Evolutionary conservation across 2,113 vertebrate genomes (phyloP).

Genomic region (Athene cunicularia): DNA sequence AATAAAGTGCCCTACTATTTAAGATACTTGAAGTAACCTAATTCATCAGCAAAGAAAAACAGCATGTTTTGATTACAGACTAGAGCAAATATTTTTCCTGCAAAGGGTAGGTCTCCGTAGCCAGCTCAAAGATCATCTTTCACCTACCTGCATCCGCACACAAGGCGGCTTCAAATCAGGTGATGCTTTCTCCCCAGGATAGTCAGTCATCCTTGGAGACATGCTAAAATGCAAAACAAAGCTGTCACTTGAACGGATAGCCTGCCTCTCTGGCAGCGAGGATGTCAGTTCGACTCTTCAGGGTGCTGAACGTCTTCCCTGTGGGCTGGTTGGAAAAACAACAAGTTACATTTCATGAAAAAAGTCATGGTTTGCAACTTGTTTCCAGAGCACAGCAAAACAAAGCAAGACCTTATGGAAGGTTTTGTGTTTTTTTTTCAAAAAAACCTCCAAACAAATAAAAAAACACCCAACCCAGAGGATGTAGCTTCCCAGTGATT

Average conservation of each 20-base stretch:
- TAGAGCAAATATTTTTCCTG: neutral
- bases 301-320: neutral
- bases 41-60: neutral
- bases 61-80: neutral
- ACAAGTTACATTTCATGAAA: neutral
- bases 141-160: neutral
- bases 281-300: neutral
- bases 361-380: neutral
- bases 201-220: neutral
- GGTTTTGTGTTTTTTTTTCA: neutral
- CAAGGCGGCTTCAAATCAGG: neutral
- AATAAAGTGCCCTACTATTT: neutral
- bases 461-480: neutral
- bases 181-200: neutral
- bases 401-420: neutral
- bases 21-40: neutral
- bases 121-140: neutral
- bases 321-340: neutral
- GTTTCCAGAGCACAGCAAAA: neutral
- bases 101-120: accelerated
- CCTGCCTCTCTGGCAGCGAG: neutral
- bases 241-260: neutral
- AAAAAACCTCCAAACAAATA: neutral
- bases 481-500: neutral
- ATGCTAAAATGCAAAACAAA: neutral